Base-by-base conservation (phyloP, 2,113 vertebrate genomes). In the Mormyrus lacerda region DNA sequence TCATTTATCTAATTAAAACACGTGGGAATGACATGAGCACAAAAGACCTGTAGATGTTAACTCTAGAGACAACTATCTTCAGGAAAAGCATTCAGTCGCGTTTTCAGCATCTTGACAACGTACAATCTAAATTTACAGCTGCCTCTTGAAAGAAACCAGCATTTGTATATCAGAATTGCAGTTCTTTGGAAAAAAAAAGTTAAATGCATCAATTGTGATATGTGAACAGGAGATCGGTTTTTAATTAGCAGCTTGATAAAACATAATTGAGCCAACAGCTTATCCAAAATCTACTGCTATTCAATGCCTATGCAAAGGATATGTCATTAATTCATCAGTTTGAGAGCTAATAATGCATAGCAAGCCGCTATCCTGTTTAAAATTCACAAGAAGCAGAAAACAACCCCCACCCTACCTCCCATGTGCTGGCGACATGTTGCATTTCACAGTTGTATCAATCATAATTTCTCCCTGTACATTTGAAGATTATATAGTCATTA, bases 181-280 rank as follows among this genome's bases (percentile, higher is more conserved):
- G 82, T 47, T 47, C 82, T 47, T 45, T 82, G 2, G n/a, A 31
- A 7, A 82, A 83, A 44, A 45, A 47, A 13, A 27, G 84, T 51
- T 53, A 87, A n/a, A 87, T 87, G n/a, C 13, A 55, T 27, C 3
- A 39, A 35, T 53, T 6, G 27, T 53, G 42, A 87, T 31, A 35
- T 31, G 47, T 27, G 27, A 35, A 53, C n/a, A 19, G 27, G 48
- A 39, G 27, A 87, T 35, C 48, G 35, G 85, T 39, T 44, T 84
- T 84, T 84, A 84, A 84, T 84, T 53, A 53, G 21, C 85, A 51
- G 85, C 85, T 87, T 48, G 50, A 87, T 87, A 87, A 53, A 87
- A 53, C 85, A 87, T 87, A 87, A 87, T 17, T 53, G 13, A 87
- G 48, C 19, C 4, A 27, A 31, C 50, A 55, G 85, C 85, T 87